A percentile compares a stretch with the other conserved stretches of the same genome.
Conservation (phyloP, 2,113 vertebrate genomes). For the Tetrao urogallus region DNA sequence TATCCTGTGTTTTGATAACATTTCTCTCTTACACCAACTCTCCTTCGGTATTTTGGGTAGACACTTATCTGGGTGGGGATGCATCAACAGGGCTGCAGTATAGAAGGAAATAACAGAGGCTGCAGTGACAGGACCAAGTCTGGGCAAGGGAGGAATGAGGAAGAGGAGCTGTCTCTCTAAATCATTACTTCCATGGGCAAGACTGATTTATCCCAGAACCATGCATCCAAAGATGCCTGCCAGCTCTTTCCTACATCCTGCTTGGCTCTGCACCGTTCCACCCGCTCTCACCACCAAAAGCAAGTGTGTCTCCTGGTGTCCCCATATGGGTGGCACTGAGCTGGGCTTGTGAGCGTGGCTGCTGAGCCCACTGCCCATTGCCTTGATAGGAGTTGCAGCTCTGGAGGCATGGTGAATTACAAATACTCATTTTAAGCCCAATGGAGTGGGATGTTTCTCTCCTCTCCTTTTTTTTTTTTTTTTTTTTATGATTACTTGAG, state of each 20-base stretch:
- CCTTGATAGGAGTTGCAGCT: neutral
- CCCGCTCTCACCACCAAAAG: accelerated
- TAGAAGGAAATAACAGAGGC: neutral
- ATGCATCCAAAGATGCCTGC: neutral
- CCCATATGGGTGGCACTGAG: accelerated
- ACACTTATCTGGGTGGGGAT: neutral
- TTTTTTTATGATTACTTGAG: neutral
- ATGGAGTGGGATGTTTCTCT: neutral
- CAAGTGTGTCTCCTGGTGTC: neutral
- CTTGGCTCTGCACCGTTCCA: neutral
- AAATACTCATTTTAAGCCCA: neutral
- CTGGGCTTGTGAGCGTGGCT: neutral
- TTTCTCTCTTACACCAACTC: neutral
- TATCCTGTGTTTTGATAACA: neutral
- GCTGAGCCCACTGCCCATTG: neutral
- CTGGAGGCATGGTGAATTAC: neutral
- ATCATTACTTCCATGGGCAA: neutral
- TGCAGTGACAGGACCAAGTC: neutral
- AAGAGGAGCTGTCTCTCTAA: neutral
- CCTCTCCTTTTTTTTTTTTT: neutral
- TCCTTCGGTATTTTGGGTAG: neutral
- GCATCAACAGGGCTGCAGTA: neutral
- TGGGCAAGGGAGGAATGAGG: neutral
- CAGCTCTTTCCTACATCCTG: neutral
- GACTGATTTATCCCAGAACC: neutral